A percentile compares a stretch with the other conserved stretches of the same genome.
Evolutionary conservation across 2,797 vertebrate species (phyloP).

Genomic region (Melanotaenia pygmaea): DNA sequence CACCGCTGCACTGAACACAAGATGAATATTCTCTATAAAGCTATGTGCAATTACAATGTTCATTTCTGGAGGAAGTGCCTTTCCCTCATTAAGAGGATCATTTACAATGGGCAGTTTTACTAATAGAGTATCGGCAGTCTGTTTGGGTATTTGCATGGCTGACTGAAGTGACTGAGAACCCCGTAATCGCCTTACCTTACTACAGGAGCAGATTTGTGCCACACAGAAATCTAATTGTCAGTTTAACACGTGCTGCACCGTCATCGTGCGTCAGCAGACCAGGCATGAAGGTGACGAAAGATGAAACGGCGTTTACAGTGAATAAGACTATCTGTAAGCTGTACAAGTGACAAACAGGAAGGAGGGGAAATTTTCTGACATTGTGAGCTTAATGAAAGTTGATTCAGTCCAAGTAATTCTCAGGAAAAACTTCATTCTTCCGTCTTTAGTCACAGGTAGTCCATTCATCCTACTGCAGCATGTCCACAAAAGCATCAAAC

Average conservation of each 20-base stretch:
- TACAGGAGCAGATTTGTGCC: slow-evolving; percentile 6
- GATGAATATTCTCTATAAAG: background rate
- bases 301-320: slow-evolving; percentile 59
- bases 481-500: slow-evolving; percentile 98
- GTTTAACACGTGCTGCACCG: background rate
- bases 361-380: slow-evolving; percentile 6
- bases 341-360: slow-evolving; percentile 7
- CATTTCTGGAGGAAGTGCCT: background rate
- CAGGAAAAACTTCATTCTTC: slow-evolving; percentile 9
- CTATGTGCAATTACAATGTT: background rate
- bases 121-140: background rate
- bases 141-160: slow-evolving; percentile 21
- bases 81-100: background rate
- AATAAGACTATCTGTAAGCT: slow-evolving; percentile 31
- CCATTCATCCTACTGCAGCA: slow-evolving; percentile 86
- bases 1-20: background rate
- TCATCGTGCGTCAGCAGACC: slow-evolving; percentile 1
- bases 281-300: slow-evolving; percentile 9
- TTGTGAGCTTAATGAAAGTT: slow-evolving; percentile 37
- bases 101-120: background rate
- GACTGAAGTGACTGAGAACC: slow-evolving; percentile 6
- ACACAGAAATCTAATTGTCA: slow-evolving; percentile 31
- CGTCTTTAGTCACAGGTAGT: slow-evolving; percentile 12
- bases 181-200: slow-evolving; percentile 2
- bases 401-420: slow-evolving; percentile 31